Evolutionary conservation across 2,888 invertebrate species (phyloP).

Genomic region (Nipponacmea schrenckii): DNA sequence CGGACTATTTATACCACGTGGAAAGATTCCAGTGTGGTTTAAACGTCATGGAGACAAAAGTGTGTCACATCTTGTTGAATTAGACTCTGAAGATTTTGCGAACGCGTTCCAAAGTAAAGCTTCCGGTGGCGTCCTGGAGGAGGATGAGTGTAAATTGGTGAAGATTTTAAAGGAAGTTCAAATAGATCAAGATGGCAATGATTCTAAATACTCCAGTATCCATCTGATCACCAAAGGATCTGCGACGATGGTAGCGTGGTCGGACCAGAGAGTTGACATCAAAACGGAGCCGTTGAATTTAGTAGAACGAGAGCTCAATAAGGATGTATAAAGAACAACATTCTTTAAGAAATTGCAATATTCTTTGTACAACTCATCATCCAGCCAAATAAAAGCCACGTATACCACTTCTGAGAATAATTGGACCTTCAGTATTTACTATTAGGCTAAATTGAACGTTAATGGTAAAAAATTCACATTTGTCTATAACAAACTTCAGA

Average conservation of each 20-base stretch:
- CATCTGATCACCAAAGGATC: slow-evolving; percentile 35
- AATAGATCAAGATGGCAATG: slow-evolving; percentile 25
- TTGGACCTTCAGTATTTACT: too few relatives aligned
- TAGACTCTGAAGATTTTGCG: slow-evolving; percentile 23
- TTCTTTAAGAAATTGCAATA: too few relatives aligned
- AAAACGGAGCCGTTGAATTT: slow-evolving; percentile 27
- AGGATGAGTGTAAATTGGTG: slow-evolving; percentile 26
- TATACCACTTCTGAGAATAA: too few relatives aligned
- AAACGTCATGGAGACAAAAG: slow-evolving; percentile 25
- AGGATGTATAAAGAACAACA: too few relatives aligned
- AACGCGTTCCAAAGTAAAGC: slow-evolving; percentile 26
- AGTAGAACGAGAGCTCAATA: not conserved
- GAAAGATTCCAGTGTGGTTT: slow-evolving; percentile 32
- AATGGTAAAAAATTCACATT: too few relatives aligned
- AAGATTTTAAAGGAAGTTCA: slow-evolving; percentile 28
- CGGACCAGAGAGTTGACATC: slow-evolving; percentile 41
- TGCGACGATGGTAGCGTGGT: slow-evolving; percentile 34
- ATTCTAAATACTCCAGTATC: slow-evolving; percentile 20
- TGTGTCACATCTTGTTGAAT: slow-evolving; percentile 21
- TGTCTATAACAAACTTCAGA: too few relatives aligned
- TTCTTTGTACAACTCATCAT: too few relatives aligned
- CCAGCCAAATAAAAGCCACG: too few relatives aligned
- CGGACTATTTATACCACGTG: slow-evolving; percentile 31
- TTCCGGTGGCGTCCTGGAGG: slow-evolving; percentile 29
- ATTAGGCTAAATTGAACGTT: too few relatives aligned